A percentile compares a stretch with the other conserved stretches of the same genome.
Conservation (phyloP, 2,888 invertebrate genomes). For the Nemapogon koenigi region DNA sequence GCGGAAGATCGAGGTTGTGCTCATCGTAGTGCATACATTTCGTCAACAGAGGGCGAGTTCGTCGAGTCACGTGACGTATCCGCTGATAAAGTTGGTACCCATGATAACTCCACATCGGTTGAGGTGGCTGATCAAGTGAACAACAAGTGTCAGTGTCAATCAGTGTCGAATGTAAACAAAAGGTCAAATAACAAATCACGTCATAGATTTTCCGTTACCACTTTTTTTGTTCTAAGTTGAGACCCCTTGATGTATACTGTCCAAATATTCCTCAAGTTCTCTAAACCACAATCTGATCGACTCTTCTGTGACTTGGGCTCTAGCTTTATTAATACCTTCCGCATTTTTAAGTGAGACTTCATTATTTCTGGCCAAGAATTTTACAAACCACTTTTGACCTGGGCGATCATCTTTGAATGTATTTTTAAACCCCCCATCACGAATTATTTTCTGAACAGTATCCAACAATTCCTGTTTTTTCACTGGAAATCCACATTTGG, state of each 20-base stretch:
- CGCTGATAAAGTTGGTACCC: too few relatives aligned
- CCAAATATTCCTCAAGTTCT: background rate
- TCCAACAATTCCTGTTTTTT: slow-evolving; percentile 22
- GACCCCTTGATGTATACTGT: background rate
- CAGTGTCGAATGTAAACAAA: too few relatives aligned
- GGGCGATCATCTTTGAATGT: slow-evolving; percentile 11
- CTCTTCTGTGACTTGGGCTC: background rate
- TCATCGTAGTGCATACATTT: too few relatives aligned
- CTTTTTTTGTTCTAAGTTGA: too few relatives aligned
- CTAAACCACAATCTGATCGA: background rate
- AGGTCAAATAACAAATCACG: too few relatives aligned
- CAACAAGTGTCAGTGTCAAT: too few relatives aligned
- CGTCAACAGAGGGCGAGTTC: too few relatives aligned
- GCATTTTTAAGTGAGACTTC: slow-evolving; percentile 7
- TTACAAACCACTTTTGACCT: slow-evolving; percentile 12
- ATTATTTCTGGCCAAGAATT: slow-evolving; percentile 12
- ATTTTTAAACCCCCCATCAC: slow-evolving; percentile 9
- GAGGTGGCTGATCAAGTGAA: too few relatives aligned
- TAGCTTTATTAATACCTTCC: background rate
- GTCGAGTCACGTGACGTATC: too few relatives aligned
- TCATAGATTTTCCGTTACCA: too few relatives aligned
- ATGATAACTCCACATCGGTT: too few relatives aligned
- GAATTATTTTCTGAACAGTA: slow-evolving; percentile 20
- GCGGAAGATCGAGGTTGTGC: too few relatives aligned
- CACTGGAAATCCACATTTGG: slow-evolving; percentile 25